A percentile compares a stretch with the other conserved stretches of the same genome.
Evolutionary conservation across 2,797 vertebrate species (phyloP).

Genomic region (Vespertilio murinus): DNA sequence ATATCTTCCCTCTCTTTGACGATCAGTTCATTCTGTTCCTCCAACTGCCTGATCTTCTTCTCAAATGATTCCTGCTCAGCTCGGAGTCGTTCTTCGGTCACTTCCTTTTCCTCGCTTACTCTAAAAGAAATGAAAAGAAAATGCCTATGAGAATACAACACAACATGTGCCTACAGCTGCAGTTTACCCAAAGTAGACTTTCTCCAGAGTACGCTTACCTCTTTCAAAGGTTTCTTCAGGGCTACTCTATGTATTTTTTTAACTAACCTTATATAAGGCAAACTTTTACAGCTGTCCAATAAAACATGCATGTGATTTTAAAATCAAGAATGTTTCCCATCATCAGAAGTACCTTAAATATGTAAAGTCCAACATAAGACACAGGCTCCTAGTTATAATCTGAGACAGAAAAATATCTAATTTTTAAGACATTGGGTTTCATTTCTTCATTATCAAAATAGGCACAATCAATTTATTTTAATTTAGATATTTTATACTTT

Average conservation of each 20-base stretch:
- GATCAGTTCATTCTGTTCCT: constrained; percentile 94
- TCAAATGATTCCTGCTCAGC: constrained; percentile 94
- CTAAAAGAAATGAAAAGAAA: constrained; percentile 82
- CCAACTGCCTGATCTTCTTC: constrained; percentile 93
- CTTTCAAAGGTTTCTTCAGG: not conserved
- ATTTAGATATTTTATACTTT: constrained; percentile 38
- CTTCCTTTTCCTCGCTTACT: constrained; percentile 97
- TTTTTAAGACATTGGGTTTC: not conserved
- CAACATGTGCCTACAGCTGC: constrained; percentile 3
- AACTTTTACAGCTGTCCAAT: constrained; percentile 23
- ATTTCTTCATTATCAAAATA: constrained; percentile 3
- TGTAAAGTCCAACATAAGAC: not conserved
- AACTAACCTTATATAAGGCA: constrained; percentile 27
- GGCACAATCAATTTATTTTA: not conserved
- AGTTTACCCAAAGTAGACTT: constrained; percentile 26
- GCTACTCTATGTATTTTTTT: not conserved
- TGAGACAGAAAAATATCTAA: not conserved
- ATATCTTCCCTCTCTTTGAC: constrained; percentile 96
- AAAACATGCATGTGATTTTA: constrained; percentile 6
- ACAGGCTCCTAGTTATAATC: not conserved
- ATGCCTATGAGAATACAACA: constrained; percentile 32
- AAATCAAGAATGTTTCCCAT: constrained; percentile 19
- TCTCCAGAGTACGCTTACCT: not conserved
- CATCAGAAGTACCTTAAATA: constrained; percentile 17
- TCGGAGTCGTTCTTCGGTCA: constrained; percentile 92